phyloP scores from a whole-genome alignment of 1,140 invertebrate species.

The Cotesia vestalis region DNA sequence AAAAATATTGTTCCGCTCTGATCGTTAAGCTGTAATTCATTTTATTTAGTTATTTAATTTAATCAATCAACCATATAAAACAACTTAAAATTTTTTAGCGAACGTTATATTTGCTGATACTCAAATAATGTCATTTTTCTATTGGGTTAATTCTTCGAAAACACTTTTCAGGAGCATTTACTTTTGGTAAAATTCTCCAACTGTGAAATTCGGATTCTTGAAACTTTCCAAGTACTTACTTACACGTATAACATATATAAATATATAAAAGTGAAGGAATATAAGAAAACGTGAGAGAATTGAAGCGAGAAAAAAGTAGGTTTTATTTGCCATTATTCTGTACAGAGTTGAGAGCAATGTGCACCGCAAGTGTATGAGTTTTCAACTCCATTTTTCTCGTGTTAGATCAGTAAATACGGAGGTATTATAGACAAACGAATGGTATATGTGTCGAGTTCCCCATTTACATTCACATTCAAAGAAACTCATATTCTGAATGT shows the following conservation, averaged over 20 bases:
- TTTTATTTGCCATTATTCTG: slow-evolving; percentile 35
- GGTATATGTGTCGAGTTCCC: neutral
- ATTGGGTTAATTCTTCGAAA: neutral
- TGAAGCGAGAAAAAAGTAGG: slow-evolving; percentile 4
- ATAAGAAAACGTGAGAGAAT: slow-evolving; percentile 23
- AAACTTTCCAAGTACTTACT: neutral
- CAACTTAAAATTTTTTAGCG: no score
- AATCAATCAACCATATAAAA: no score
- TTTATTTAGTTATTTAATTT: no score
- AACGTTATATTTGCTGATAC: no score
- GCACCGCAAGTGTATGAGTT: neutral
- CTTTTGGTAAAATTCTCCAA: slow-evolving; percentile 15
- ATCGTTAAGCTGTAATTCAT: no score
- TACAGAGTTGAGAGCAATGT: slow-evolving; percentile 18
- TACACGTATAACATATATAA: neutral
- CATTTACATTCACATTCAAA: neutral
- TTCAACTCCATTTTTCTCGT: slow-evolving; percentile 21
- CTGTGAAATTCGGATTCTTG: slow-evolving; percentile 22
- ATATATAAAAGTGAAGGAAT: neutral
- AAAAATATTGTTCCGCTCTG: no score
- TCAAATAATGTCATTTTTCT: no score
- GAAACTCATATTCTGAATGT: neutral
- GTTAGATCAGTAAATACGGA: slow-evolving; percentile 30
- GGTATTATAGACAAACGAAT: slow-evolving; percentile 21
- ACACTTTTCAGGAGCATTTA: slow-evolving; percentile 11